A percentile compares a stretch with the other conserved stretches of the same genome.
These are phyloP conservation scores for Chironomus striatipennis DNA, from an alignment of 1,140 invertebrate species.

Conservation along the genomic window DNA sequence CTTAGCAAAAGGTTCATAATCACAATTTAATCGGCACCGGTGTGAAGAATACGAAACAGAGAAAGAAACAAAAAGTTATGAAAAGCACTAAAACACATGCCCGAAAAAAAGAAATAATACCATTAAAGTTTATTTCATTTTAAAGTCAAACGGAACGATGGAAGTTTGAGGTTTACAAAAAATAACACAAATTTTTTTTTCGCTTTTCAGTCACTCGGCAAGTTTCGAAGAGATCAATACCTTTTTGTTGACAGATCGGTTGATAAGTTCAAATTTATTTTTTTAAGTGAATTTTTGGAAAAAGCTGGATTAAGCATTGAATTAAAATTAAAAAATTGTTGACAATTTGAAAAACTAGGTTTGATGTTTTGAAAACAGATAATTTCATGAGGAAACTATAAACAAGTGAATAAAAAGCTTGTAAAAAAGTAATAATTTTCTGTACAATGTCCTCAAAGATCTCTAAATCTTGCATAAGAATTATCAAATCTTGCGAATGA, in stretches of 20 bases:
- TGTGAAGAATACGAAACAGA: not conserved
- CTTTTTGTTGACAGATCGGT: not conserved
- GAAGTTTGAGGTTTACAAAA: not conserved
- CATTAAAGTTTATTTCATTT: not conserved
- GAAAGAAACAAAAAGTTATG: not conserved
- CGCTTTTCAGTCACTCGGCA: not conserved
- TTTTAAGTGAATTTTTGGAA: not conserved
- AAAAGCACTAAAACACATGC: constrained; percentile 1
- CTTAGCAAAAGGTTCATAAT: constrained; percentile 13
- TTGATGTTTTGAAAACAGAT: no score
- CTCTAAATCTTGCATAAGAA: not conserved
- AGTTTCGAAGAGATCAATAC: constrained; percentile 7
- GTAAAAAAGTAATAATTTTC: not conserved
- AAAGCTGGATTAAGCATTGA: not conserved
- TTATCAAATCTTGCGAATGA: not conserved
- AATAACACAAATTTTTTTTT: not conserved
- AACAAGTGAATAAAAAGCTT: no score
- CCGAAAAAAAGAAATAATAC: constrained; percentile 4
- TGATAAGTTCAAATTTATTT: not conserved
- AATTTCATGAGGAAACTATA: not conserved
- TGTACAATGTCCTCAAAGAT: not conserved
- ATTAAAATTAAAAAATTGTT: not conserved
- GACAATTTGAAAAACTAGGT: not conserved
- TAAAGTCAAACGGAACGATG: not conserved
- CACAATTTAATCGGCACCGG: not conserved